Evolutionary conservation across 2,113 vertebrate genomes (phyloP).

Genomic region (Echinops telfairi): DNA sequence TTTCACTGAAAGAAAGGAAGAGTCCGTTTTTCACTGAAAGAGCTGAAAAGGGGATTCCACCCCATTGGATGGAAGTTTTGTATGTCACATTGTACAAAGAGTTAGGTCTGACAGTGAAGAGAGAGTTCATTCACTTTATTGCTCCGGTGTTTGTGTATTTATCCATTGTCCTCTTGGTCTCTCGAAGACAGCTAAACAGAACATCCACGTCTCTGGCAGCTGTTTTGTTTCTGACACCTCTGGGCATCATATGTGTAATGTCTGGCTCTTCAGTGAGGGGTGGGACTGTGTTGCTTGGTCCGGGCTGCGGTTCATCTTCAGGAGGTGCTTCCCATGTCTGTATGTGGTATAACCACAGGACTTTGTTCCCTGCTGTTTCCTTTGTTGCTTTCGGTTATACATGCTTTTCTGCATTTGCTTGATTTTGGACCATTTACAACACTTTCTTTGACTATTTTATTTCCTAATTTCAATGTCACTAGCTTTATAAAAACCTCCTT

Average conservation of each 20-base stretch:
- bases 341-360: not conserved
- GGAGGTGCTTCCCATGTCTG: not conserved
- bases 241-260: not conserved
- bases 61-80: slow-evolving; percentile 13
- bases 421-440: not conserved
- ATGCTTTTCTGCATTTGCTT: not conserved
- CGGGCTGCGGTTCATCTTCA: slow-evolving; percentile 17
- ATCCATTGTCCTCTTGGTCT: not conserved
- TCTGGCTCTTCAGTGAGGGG: not conserved
- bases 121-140: slow-evolving; percentile 16
- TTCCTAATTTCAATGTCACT: slow-evolving; percentile 20
- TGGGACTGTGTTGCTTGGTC: not conserved
- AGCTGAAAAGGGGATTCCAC: no score
- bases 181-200: not conserved
- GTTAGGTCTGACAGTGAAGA: not conserved
- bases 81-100: slow-evolving; percentile 25
- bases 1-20: no score
- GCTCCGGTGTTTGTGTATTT: not conserved
- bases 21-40: no score
- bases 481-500: slow-evolving; percentile 37
- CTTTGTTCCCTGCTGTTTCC: slow-evolving; percentile 16
- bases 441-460: slow-evolving; percentile 31
- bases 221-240: not conserved
- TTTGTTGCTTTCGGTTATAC: not conserved
- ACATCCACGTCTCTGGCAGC: not conserved